These are phyloP conservation scores for Drosophila yooni DNA, from an alignment of 2,888 invertebrate species.

Conservation along the genomic window DNA sequence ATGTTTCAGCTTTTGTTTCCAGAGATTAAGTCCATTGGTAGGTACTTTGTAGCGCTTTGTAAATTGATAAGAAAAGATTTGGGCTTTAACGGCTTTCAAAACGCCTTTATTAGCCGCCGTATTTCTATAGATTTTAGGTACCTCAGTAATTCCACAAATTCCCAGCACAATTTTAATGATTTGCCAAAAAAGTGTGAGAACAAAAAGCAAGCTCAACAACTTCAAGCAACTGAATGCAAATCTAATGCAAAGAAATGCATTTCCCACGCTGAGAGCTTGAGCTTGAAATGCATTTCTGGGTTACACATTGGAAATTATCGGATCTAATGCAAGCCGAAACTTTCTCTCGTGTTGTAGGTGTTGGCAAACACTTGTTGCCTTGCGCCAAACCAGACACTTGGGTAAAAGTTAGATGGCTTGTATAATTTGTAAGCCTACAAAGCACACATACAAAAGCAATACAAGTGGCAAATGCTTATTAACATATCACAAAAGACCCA, in stretches of 20 bases:
- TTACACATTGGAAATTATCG: slow-evolving; percentile 51
- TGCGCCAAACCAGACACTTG: slow-evolving; percentile 52
- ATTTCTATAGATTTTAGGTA: slow-evolving; percentile 14
- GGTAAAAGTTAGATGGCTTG: slow-evolving; percentile 41
- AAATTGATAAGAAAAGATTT: slow-evolving; percentile 14
- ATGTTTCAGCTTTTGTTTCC: slow-evolving; percentile 39
- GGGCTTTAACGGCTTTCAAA: slow-evolving; percentile 9
- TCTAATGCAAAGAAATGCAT: slow-evolving; percentile 31
- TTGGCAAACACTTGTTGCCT: slow-evolving; percentile 74
- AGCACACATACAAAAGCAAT: slow-evolving; percentile 15
- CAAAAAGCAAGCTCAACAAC: slow-evolving; percentile 1
- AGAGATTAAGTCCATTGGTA: slow-evolving; percentile 55
- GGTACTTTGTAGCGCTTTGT: slow-evolving; percentile 45
- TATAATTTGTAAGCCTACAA: slow-evolving; percentile 66
- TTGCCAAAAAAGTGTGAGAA: slow-evolving; percentile 44
- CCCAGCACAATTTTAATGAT: slow-evolving; percentile 53
- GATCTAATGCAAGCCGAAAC: slow-evolving; percentile 57
- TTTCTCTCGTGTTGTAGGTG: slow-evolving; percentile 74
- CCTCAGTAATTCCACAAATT: slow-evolving; percentile 41
- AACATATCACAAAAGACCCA: slow-evolving; percentile 72
- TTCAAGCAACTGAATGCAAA: slow-evolving; percentile 2
- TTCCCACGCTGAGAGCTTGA: slow-evolving; percentile 65
- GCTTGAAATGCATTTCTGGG: slow-evolving; percentile 48
- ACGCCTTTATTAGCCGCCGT: slow-evolving; percentile 52
- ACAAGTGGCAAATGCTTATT: slow-evolving; percentile 78